Evolutionary conservation across 1,140 invertebrate genomes (phyloP), one percentile per base, ranked within the genome.

Genomic region (Himalopsyche phryganea): DNA sequence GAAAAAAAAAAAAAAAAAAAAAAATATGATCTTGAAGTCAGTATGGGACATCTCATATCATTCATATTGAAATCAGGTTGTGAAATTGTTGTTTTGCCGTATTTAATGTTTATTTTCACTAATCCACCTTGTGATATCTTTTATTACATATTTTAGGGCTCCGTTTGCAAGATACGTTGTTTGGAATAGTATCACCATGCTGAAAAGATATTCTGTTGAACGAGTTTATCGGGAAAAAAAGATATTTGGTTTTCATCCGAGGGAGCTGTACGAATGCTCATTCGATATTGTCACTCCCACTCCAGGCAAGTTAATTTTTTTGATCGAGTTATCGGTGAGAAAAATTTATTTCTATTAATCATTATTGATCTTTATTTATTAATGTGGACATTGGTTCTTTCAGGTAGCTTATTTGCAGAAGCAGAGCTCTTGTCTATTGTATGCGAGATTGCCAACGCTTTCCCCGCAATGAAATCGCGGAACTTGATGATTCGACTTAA

Each of bases 271-370:
- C 55, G 93, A 96, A 73, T 95, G 91, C 76, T 90, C 91, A 2
- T 97, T 97, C 76, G 95, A 98, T 71, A 93, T 97, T 60, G 87
- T 97, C 9, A 88, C 86, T 14, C 83, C 90, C 1, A 83, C 73
- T 42, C 73, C 78, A 57, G 82, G 84, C 84, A 70, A 28, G 3
- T 5, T 28, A 3, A 28, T 28, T 5, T 28, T 28, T 28, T n/a
- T n/a, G n/a, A n/a, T n/a, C n/a, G n/a, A n/a, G n/a, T n/a, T n/a
- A n/a, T n/a, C n/a, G n/a, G n/a, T n/a, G n/a, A n/a, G n/a, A n/a
- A n/a, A n/a, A n/a, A n/a, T n/a, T n/a, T n/a, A n/a, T n/a, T n/a
- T n/a, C n/a, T n/a, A n/a, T n/a, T n/a, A n/a, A n/a, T n/a, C n/a
- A n/a, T n/a, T n/a, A n/a, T n/a, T n/a, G n/a, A n/a, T n/a, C n/a